Percentiles rank a stretch among this genome's conserved stretches.
phyloP scores from a whole-genome alignment of 2,113 vertebrate genomes.

The Lanius ludovicianus region DNA sequence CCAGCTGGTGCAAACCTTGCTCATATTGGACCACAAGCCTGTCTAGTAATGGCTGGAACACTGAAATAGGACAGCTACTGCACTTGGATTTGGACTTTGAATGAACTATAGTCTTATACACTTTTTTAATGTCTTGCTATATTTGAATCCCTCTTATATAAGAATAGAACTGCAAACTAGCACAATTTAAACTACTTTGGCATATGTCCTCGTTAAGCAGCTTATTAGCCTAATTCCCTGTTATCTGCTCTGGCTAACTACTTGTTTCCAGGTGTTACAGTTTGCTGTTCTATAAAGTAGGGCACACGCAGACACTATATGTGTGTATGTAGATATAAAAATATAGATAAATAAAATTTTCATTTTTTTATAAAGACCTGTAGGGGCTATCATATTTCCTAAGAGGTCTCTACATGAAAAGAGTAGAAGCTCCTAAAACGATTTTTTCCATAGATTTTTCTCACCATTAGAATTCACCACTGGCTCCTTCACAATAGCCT shows the following conservation, averaged over 20 bases:
- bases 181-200: slow-evolving; percentile 47
- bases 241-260: slow-evolving; percentile 40
- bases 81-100: neutral
- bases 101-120: neutral
- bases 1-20: neutral
- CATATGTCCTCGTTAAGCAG: slow-evolving; percentile 32
- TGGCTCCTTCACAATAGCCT: neutral
- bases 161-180: slow-evolving; percentile 23
- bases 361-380: rapidly evolving
- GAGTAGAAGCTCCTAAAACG: neutral
- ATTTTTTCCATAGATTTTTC: neutral
- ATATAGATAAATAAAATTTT: rapidly evolving
- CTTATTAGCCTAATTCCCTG: slow-evolving; percentile 42
- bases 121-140: neutral
- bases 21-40: neutral
- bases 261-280: neutral
- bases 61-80: neutral
- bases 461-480: neutral
- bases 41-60: neutral
- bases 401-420: neutral
- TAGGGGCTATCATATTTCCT: neutral
- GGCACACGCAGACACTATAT: neutral
- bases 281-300: neutral
- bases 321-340: rapidly evolving
- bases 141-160: slow-evolving; percentile 15